Evolutionary conservation across 2,797 vertebrate species (phyloP).

Genomic region (Perodicticus potto): DNA sequence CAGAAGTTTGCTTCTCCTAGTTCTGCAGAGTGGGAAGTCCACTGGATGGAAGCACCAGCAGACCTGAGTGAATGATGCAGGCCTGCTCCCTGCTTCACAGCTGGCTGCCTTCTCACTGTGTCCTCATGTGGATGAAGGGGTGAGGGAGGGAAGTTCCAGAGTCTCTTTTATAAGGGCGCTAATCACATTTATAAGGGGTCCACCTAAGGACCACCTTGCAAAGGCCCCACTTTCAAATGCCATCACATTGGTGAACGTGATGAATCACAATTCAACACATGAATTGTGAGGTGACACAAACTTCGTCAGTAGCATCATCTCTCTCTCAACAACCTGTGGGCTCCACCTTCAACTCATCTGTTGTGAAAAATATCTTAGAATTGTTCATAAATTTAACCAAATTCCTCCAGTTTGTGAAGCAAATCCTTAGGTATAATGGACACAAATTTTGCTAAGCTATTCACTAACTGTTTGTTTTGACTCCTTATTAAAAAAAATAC

Average conservation of each 20-base stretch:
- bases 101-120: background rate
- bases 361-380: conserved; percentile 21
- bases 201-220: background rate
- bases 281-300: background rate
- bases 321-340: background rate
- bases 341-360: background rate
- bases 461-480: background rate
- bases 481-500: background rate
- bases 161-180: background rate
- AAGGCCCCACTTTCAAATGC: background rate
- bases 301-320: background rate
- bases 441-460: background rate
- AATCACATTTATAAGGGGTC: background rate
- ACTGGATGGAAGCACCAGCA: background rate
- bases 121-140: background rate
- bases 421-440: background rate
- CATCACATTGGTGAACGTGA: background rate
- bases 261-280: background rate
- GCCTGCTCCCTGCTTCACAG: background rate
- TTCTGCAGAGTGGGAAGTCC: background rate
- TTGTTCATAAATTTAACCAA: background rate
- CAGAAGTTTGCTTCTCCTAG: background rate
- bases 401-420: background rate
- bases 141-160: background rate
- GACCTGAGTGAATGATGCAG: background rate